Base-by-base conservation (phyloP, 2,888 invertebrate genomes). In the Leuctra nigra region DNA sequence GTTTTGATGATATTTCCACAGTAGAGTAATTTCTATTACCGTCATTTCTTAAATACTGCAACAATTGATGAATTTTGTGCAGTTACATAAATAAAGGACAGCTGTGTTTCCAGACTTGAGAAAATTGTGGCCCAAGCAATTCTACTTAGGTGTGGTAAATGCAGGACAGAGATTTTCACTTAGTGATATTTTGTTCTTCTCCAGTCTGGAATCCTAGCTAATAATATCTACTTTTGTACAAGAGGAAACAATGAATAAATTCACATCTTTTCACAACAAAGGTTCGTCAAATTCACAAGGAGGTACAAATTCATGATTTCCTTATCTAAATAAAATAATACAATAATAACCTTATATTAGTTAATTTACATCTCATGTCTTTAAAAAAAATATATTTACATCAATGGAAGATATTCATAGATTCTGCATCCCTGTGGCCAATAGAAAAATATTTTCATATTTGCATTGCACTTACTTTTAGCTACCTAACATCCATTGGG, bases 401-500 rank as follows among this genome's bases (percentile, higher is more conserved):
- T 46, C 35, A 53, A 29, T 44, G 44, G 25, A 47, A 57, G 44
- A 36, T 36, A 13, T 46, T 29, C 18, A 24, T 35, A 38, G 22
- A 14, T 29, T 53, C 38, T 57, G 38, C 48, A 54, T 56, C 46
- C 53, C 56, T 48, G 33, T 44, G 48, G 36, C 41, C 39, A 56
- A 54, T 56, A 56, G 48, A 59, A 59, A 56, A 56, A 56, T 59
- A 56, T 24, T 56, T 55, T 48, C 38, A 7, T 29, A 29, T 6
- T 7, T 29, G 6, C 6, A 6, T 29, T 7, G 11, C 29, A 29
- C 20, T 44, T n/a, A 14, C 9, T 16, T 20, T 20, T 39, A 20
- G 20, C n/a, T 4, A 18, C 44, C 23, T 44, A n/a, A 20, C 20
- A 44, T 44, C 23, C 2, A 20, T 2, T 23, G n/a, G 16, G 16